A percentile compares a stretch with the other conserved stretches of the same genome.
Evolutionary conservation across 2,888 invertebrate species (phyloP).

Genomic region (Drosophila multiciliata): DNA sequence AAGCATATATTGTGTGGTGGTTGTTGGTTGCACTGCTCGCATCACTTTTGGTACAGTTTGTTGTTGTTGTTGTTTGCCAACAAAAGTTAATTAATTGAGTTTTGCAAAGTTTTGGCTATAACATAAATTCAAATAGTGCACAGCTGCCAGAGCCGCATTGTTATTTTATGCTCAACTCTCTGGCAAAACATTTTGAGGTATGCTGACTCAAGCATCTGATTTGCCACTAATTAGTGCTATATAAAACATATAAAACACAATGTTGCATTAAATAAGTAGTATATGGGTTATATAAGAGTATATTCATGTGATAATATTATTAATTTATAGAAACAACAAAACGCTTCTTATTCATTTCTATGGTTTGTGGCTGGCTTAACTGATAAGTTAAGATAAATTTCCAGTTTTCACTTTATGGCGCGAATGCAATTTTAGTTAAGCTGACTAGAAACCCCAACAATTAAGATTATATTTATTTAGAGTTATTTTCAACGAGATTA

Average conservation of each 20-base stretch:
- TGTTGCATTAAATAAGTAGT: background rate
- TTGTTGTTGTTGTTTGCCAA: constrained; percentile 38
- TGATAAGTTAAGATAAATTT: background rate
- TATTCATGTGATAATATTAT: background rate
- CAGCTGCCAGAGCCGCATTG: constrained; percentile 32
- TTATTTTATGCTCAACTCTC: constrained; percentile 15
- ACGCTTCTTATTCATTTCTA: no score
- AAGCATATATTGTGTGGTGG: constrained; percentile 15
- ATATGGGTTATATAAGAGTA: background rate
- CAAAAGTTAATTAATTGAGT: constrained; percentile 83
- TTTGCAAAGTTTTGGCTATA: constrained; percentile 74
- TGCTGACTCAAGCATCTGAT: background rate
- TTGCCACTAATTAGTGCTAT: background rate
- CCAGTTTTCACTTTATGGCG: background rate
- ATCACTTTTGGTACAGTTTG: constrained; percentile 50
- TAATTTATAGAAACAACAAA: background rate
- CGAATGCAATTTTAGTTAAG: background rate
- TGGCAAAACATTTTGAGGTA: constrained; percentile 8
- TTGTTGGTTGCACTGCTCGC: constrained; percentile 31
- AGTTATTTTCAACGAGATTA: no score
- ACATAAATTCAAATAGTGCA: constrained; percentile 74
- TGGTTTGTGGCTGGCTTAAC: no score
- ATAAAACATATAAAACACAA: no score
- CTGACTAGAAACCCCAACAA: background rate
- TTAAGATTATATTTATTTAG: no score